These are phyloP conservation scores for Pampus argenteus DNA, from an alignment of 2,797 vertebrate genomes.

Conservation along the genomic window DNA sequence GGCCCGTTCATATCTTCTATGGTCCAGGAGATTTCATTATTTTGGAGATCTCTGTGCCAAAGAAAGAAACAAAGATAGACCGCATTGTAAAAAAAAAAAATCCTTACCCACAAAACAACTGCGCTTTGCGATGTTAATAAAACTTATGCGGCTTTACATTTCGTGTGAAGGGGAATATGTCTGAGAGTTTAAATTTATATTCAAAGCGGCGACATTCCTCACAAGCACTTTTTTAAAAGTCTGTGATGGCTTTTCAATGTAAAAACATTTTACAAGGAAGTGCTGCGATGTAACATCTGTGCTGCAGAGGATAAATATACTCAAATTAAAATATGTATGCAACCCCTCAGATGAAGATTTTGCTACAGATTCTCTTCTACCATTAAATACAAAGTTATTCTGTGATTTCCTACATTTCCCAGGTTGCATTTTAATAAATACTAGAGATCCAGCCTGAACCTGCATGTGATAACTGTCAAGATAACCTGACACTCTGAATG, in stretches of 20 bases:
- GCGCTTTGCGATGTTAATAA: slow-evolving; percentile 57
- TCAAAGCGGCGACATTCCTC: slow-evolving; percentile 47
- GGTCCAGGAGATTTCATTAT: slow-evolving; percentile 99
- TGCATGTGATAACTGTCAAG: neutral
- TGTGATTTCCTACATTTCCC: neutral
- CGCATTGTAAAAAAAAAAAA: slow-evolving; percentile 53
- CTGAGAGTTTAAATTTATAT: slow-evolving; percentile 53
- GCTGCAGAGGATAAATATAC: slow-evolving; percentile 49
- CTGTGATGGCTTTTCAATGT: slow-evolving; percentile 41
- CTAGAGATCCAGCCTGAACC: neutral
- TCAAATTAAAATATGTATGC: slow-evolving; percentile 38
- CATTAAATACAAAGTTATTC: slow-evolving; percentile 11
- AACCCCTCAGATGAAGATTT: slow-evolving; percentile 22
- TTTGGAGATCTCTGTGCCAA: slow-evolving; percentile 89
- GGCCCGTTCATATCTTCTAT: slow-evolving; percentile 99
- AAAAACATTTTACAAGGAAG: slow-evolving; percentile 59
- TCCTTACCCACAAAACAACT: slow-evolving; percentile 70
- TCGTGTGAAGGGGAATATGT: slow-evolving; percentile 37
- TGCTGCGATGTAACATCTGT: slow-evolving; percentile 38
- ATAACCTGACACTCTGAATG: neutral
- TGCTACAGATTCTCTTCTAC: slow-evolving; percentile 2
- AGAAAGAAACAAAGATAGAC: slow-evolving; percentile 59
- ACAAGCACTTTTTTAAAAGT: slow-evolving; percentile 67
- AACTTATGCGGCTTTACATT: slow-evolving; percentile 52
- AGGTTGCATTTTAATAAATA: neutral